These are phyloP conservation scores for Daktulosphaira vitifoliae DNA, from an alignment of 1,140 invertebrate species.

Conservation along the genomic window DNA sequence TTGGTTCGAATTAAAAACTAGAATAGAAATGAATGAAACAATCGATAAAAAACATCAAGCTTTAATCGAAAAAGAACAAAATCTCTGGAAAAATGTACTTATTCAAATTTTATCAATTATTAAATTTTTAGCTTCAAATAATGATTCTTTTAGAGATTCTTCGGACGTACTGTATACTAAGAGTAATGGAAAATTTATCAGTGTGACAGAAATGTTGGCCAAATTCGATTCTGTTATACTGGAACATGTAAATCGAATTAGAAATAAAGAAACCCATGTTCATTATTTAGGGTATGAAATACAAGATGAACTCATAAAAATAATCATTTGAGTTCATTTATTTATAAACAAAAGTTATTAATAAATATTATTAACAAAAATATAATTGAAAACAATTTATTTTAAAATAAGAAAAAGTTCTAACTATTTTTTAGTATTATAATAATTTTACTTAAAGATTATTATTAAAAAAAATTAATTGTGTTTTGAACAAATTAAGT, in stretches of 20 bases:
- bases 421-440: too few relatives aligned
- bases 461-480: too few relatives aligned
- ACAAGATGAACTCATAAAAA: neutral
- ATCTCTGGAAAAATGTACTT: neutral
- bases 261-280: neutral
- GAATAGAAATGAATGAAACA: too few relatives aligned
- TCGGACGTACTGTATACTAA: constrained; percentile 4
- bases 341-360: too few relatives aligned
- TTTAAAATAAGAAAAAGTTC: too few relatives aligned
- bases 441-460: too few relatives aligned
- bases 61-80: neutral
- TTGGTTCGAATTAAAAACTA: too few relatives aligned
- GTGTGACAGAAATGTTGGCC: neutral
- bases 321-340: too few relatives aligned
- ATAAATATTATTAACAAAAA: too few relatives aligned
- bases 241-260: neutral
- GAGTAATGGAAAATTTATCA: constrained; percentile 3
- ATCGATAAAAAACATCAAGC: too few relatives aligned
- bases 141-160: neutral
- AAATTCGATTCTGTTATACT: neutral
- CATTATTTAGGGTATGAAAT: neutral
- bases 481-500: too few relatives aligned
- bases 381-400: too few relatives aligned
- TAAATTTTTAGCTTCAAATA: neutral
- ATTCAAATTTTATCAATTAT: neutral